These are phyloP conservation scores for Heliopora coerulea DNA, from an alignment of 92 coral and sea anemone species.

Conservation along the genomic window DNA sequence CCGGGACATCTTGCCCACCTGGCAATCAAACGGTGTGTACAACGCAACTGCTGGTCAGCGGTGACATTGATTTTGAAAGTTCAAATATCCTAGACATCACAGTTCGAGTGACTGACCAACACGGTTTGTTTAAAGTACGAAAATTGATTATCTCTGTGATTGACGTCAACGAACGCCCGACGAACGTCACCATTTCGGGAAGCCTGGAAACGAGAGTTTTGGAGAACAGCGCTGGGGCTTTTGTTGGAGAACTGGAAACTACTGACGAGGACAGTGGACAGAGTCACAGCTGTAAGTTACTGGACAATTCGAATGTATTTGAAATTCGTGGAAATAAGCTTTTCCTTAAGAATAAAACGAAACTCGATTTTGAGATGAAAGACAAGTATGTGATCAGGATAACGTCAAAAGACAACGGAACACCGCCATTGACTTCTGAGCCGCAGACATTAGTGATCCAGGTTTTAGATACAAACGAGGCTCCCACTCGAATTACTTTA, in stretches of 20 bases:
- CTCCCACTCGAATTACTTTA: constrained; percentile 69
- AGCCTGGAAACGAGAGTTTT: constrained; percentile 61
- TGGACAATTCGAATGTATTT: constrained; percentile 64
- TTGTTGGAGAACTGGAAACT: constrained; percentile 71
- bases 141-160: constrained; percentile 61
- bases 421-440: constrained; percentile 52
- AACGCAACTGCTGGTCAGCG: constrained; percentile 60
- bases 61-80: constrained; percentile 65
- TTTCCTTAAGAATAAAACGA: constrained; percentile 52
- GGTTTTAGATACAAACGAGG: constrained; percentile 83
- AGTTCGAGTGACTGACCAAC: constrained; percentile 76
- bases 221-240: constrained; percentile 70
- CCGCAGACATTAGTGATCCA: constrained; percentile 30
- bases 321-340: constrained; percentile 49
- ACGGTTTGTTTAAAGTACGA: constrained; percentile 67
- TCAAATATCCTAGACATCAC: constrained; percentile 61
- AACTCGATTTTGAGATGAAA: constrained; percentile 69
- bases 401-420: constrained; percentile 71
- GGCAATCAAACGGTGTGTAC: constrained; percentile 57
- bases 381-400: constrained; percentile 54
- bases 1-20: constrained; percentile 43
- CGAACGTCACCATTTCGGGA: constrained; percentile 79
- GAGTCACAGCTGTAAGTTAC: constrained; percentile 64
- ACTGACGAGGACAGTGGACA: constrained; percentile 76
- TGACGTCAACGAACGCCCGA: constrained; percentile 84